Evolutionary conservation across 2,113 vertebrate species (phyloP).

Genomic region (Proterorhinus semilunaris): DNA sequence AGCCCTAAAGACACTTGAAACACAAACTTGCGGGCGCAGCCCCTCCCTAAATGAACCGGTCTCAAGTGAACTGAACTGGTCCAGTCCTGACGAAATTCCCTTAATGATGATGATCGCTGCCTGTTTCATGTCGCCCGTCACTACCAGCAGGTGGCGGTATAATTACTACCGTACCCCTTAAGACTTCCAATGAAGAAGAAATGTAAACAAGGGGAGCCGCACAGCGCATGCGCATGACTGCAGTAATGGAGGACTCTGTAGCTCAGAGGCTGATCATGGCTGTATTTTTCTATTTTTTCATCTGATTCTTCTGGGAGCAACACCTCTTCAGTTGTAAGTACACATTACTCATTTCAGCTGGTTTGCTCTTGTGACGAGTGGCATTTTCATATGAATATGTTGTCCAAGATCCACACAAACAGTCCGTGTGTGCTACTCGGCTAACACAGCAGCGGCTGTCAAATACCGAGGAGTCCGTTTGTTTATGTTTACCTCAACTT

Average conservation of each 20-base stretch:
- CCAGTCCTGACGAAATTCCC: too few relatives aligned
- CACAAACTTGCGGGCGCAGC: too few relatives aligned
- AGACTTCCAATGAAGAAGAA: background rate
- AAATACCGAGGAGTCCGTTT: conserved; percentile 8
- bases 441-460: conserved; percentile 59
- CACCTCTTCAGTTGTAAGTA: conserved; percentile 45
- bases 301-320: conserved; percentile 12
- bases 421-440: conserved; percentile 43
- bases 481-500: background rate
- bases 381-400: conserved; percentile 9
- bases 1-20: too few relatives aligned
- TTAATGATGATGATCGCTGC: too few relatives aligned
- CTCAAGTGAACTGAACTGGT: too few relatives aligned
- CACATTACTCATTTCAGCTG: background rate
- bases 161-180: background rate
- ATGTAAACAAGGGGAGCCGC: conserved; percentile 72
- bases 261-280: conserved; percentile 49
- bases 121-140: too few relatives aligned
- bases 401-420: conserved; percentile 17
- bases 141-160: background rate
- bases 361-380: background rate
- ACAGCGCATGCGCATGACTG: conserved; percentile 76
- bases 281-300: conserved; percentile 41
- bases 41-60: too few relatives aligned
- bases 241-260: conserved; percentile 75